Base-by-base conservation (phyloP, 2,888 invertebrate species). In the Tenthredo notha region DNA sequence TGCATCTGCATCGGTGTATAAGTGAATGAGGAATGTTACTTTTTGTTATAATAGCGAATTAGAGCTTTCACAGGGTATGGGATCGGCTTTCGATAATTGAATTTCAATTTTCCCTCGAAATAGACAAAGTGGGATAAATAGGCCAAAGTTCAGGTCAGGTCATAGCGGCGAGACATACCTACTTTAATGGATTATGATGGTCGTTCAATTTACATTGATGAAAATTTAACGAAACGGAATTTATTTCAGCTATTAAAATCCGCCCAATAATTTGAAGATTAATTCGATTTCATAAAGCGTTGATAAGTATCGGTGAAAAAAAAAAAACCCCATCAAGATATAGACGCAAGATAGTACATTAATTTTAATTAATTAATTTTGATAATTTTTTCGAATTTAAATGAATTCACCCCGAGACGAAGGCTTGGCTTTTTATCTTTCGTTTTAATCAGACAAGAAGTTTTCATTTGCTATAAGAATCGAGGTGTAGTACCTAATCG, bases 11-110 rank as follows among this genome's bases (percentile, higher is more conserved):
- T 25, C 65, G 21, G 65, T 12, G 29, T 10, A 21, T 25, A 65
- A 21, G 2, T 6, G 21, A 18, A 18, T 18, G 6, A 50, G 5
- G 18, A 47, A 47, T 18, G 4, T 18, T 15, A 12, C 18, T 15
- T 47, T 5, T 47, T 15, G 47, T 47, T 15, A 18, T 3, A 47
- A 4, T 47, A 0, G 15, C 47, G 47, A 47, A 47, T 15, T 47
- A 2, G 15, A 10, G 40, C 3, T 47, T n/a, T n/a, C n/a, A n/a
- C 74, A n/a, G 21, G 75, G 5, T 67, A 29, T 67, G 15, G 15
- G 47, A 75, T 75, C 75, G 75, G 75, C 75, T 47, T 47, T 40
- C 75, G 47, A 75, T 75, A 77, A 18, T 50, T 50, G 0, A 29
- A 33, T 77, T 33, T 54, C 12, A 21, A 74, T 74, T 74, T 72